Evolutionary conservation across 2,113 vertebrate species (phyloP).

Genomic region (Syrrhaptes paradoxus): DNA sequence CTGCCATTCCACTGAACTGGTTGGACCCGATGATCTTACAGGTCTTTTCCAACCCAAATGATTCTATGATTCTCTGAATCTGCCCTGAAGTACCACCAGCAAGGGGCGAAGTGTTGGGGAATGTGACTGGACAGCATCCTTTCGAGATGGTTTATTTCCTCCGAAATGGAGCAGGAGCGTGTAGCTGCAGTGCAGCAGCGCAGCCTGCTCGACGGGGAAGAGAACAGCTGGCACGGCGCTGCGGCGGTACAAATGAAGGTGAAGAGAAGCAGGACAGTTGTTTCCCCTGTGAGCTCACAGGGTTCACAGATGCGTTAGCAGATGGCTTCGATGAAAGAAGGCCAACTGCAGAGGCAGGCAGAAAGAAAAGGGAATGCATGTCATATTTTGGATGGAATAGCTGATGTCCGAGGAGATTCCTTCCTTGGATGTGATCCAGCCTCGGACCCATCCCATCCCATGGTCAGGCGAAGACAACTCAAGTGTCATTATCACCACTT

Average conservation of each 20-base stretch:
- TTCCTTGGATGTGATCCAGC: neutral
- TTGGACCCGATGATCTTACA: no score
- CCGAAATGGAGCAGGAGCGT: neutral
- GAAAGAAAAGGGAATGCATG: neutral
- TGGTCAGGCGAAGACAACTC: neutral
- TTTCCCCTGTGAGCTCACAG: constrained; percentile 49
- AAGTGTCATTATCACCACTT: neutral
- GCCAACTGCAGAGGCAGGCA: constrained; percentile 37
- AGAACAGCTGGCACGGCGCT: constrained; percentile 44
- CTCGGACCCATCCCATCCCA: neutral
- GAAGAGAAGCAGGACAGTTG: constrained; percentile 61
- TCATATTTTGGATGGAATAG: neutral
- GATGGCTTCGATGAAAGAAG: constrained; percentile 45
- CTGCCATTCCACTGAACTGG: neutral
- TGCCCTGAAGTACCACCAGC: neutral
- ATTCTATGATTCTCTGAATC: no score
- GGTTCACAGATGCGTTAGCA: constrained; percentile 46
- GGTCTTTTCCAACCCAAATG: no score
- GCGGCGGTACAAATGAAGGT: constrained; percentile 49
- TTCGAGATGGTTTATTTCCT: neutral
- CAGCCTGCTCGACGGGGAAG: neutral
- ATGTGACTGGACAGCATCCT: neutral
- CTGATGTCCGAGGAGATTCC: neutral
- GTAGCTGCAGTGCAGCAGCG: neutral
- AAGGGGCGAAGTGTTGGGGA: neutral